A percentile compares a stretch with the other conserved stretches of the same genome.
phyloP scores from a whole-genome alignment of 2,797 vertebrate genomes.

The Pyrrhura leucotis region DNA sequence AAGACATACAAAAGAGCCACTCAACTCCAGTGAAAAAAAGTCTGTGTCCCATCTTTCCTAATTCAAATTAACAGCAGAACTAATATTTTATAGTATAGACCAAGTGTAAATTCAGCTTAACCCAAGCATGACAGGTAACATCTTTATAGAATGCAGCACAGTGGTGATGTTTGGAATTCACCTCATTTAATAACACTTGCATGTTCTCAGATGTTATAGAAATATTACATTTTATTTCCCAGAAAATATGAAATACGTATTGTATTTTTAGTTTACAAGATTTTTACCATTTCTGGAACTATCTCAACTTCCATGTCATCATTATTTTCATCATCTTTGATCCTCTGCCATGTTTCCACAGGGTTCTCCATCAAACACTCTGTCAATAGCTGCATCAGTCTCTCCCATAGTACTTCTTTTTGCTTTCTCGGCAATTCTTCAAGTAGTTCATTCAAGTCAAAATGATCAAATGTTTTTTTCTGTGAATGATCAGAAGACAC shows the following conservation, averaged over 20 bases:
- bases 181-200: background rate
- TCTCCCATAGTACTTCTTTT: conserved; percentile 86
- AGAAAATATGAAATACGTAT: background rate
- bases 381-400: conserved; percentile 78
- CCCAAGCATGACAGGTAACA: background rate
- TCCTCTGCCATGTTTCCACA: conserved; percentile 81
- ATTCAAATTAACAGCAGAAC: background rate
- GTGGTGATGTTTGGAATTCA: background rate
- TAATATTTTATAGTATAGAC: background rate
- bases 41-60: background rate
- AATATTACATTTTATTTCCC: background rate
- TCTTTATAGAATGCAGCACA: background rate
- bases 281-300: conserved; percentile 77
- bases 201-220: background rate
- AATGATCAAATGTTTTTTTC: conserved; percentile 83
- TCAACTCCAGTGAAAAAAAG: background rate
- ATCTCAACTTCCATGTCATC: conserved; percentile 80
- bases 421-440: conserved; percentile 89
- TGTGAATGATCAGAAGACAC: conserved; percentile 64
- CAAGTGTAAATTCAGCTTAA: background rate
- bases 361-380: conserved; percentile 81
- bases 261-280: background rate
- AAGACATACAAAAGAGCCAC: background rate
- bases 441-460: conserved; percentile 88
- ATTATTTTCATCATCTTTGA: background rate